Base-by-base conservation (phyloP, 2,113 vertebrate genomes). In the Toxotes chatareus region DNA sequence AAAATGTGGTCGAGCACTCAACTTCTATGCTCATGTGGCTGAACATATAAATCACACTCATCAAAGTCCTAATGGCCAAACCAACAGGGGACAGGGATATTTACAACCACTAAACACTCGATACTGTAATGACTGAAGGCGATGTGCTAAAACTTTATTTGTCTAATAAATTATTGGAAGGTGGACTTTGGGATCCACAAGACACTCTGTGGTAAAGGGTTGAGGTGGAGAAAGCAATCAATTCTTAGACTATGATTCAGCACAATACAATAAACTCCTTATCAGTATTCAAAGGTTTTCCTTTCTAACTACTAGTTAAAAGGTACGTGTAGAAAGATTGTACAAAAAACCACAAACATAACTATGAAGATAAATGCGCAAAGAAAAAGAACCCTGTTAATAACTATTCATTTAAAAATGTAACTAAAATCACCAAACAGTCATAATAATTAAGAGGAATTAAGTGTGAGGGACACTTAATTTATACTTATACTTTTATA, bases 1-100 rank as follows among this genome's bases (percentile, higher is more conserved):
- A 68, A 59, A 71, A 76, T 76, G 32, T 56, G 44, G 44, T 67
- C 5, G n/a, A 57, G 23, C 27, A 27, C 27, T 79, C 12, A 62
- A 82, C 34, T 47, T 82, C 75, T 66, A 67, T 72, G 49, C 81
- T 79, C 27, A 56, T 62, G 53, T 55, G 53, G 60, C 36, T 9
- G 27, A 64, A 56, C 14, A 55, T 16, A 57, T 70, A 77, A 65
- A 70, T 3, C 16, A 57, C 7, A 56, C 69, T 59, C 17, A 61
- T 10, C 19, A 32, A 61, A 0, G 4, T 61, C 23, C 32, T 10
- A 76, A 32, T 23, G 40, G 40, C 19, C 61, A 55, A 71, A 77
- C 61, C 49, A 40, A 19, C 16, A 17, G 17, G 5, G 46, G 44
- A 27, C 5, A 2, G 49, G 1, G 21, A 38, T n/a, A n/a, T 63